Evolutionary conservation across 2,888 invertebrate genomes (phyloP).

Genomic region (Malthinus flaveolus): DNA sequence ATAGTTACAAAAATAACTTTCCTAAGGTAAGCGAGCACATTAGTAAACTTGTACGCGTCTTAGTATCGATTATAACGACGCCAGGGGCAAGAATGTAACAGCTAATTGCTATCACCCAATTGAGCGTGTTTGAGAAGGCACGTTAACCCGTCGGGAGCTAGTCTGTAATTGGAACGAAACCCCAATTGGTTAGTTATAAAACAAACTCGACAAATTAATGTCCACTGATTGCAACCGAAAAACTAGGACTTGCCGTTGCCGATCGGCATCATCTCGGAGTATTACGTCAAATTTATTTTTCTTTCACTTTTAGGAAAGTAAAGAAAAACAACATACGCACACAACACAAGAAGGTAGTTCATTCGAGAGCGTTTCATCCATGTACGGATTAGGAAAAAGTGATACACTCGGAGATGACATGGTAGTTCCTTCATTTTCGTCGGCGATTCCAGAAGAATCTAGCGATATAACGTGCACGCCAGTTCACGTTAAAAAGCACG

Average conservation of each 20-base stretch:
- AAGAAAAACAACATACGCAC: slow-evolving; percentile 20
- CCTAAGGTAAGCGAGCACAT: slow-evolving; percentile 66
- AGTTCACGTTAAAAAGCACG: slow-evolving; percentile 47
- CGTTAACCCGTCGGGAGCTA: too few species aligned
- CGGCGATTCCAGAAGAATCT: slow-evolving; percentile 60
- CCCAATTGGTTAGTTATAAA: too few species aligned
- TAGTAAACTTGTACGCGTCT: too few species aligned
- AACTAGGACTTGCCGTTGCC: too few species aligned
- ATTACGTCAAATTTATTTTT: neutral
- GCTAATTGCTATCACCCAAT: too few species aligned
- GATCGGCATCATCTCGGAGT: too few species aligned
- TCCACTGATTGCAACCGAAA: too few species aligned
- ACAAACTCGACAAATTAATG: too few species aligned
- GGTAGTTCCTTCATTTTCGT: slow-evolving; percentile 64
- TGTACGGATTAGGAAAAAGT: slow-evolving; percentile 76
- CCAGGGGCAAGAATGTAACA: too few species aligned
- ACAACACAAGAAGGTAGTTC: slow-evolving; percentile 72
- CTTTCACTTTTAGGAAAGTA: slow-evolving; percentile 9
- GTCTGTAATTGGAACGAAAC: too few species aligned
- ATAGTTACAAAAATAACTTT: slow-evolving; percentile 67
- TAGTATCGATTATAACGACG: too few species aligned
- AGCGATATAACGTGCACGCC: slow-evolving; percentile 50
- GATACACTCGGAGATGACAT: slow-evolving; percentile 70
- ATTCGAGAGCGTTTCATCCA: slow-evolving; percentile 84
- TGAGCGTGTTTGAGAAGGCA: too few species aligned